Evolutionary conservation across 2,797 vertebrate species (phyloP).

Genomic region (Apodemus agrarius): DNA sequence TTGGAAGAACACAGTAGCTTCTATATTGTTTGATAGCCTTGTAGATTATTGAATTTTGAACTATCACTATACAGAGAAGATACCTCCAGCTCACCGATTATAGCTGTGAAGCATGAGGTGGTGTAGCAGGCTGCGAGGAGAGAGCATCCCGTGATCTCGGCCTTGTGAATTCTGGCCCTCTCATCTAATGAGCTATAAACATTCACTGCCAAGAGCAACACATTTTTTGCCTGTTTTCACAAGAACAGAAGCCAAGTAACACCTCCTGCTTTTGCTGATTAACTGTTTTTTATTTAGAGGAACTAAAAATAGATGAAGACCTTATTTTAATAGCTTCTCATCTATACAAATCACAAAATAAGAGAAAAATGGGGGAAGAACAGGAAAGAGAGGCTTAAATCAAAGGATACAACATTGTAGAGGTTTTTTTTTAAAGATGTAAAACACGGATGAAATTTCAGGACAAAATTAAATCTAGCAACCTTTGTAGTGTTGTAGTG

Average conservation of each 20-base stretch:
- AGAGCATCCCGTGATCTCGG: not conserved
- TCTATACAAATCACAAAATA: conserved; percentile 44
- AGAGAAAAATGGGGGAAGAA: not conserved
- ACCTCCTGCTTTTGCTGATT: conserved; percentile 64
- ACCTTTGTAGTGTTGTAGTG: not conserved
- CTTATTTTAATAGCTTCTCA: conserved; percentile 39
- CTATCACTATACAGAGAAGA: not conserved
- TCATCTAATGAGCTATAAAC: conserved; percentile 44
- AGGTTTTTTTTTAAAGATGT: conserved; percentile 8
- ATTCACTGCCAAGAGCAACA: conserved; percentile 60
- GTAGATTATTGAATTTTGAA: conserved; percentile 13
- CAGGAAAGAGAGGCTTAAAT: conserved; percentile 35
- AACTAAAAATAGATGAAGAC: conserved; percentile 43
- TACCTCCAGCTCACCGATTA: conserved; percentile 4
- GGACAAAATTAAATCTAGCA: conserved; percentile 19
- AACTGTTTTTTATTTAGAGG: conserved; percentile 22
- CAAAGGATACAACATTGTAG: not conserved
- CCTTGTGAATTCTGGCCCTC: not conserved
- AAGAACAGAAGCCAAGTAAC: conserved; percentile 41
- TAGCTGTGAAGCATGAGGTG: conserved; percentile 26
- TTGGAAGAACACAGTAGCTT: not conserved
- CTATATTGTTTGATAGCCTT: conserved; percentile 23
- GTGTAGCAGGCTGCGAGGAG: not conserved
- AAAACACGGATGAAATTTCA: conserved; percentile 41
- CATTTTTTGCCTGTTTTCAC: conserved; percentile 62